Evolutionary conservation across 2,888 invertebrate species (phyloP), one percentile per base, ranked within the genome.

Genomic region (Deilephila porcellus): DNA sequence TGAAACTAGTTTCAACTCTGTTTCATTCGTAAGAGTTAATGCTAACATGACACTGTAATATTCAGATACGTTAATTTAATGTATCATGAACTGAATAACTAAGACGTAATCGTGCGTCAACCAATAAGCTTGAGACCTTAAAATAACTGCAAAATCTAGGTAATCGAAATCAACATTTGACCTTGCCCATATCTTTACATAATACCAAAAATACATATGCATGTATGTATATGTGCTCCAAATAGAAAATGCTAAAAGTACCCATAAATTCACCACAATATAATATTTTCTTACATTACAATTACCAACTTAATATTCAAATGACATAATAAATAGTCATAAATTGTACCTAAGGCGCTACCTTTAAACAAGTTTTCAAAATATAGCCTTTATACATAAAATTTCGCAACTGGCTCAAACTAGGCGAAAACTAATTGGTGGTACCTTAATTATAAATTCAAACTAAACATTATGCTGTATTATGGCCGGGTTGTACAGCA

Each of bases 381-480:
- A 83, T 79, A 81, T 80, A 78, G 78, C 78, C 79, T 81, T 79
- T 76, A 78, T 79, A 75, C 74, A 63, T 76, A 73, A 83, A 83
- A 84, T 87, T 85, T 82, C 78, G 80, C 79, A 81, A 81, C 78
- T 70, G 75, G 71, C 77, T 79, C 75, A 78, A 85, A 82, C 82
- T 82, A 82, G 82, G 82, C 85, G 83, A 85, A 86, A 87, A 84
- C 81, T 86, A 85, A 87, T 85, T 82, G 81, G 74, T 77, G 59
- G 74, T 75, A 74, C 74, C 60, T 79, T 78, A 81, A 84, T 84
- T 82, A 83, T 78, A 77, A 77, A 82, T 82, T 81, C 76, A 71
- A 82, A 73, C 74, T 78, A 74, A 80, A 76, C 76, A 78, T 71
- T 56, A 74, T 74, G 75, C 73, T 74, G 74, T 75, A 72, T 74